These are phyloP conservation scores for Rhinopomastus cyanomelas DNA, from an alignment of 2,113 vertebrate species.

Conservation along the genomic window DNA sequence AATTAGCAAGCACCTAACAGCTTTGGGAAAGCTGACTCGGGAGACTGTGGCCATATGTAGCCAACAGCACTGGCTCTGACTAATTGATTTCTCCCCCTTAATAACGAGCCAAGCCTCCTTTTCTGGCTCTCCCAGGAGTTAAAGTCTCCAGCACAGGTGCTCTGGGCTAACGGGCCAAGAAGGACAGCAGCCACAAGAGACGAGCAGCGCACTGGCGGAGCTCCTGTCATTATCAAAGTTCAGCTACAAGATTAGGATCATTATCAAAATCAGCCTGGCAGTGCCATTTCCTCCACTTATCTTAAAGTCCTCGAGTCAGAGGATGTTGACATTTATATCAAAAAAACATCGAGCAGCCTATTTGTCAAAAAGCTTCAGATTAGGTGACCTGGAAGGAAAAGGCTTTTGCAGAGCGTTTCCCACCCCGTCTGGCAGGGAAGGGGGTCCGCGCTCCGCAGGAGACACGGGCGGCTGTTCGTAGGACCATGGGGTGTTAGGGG, in stretches of 20 bases:
- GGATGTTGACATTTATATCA: slow-evolving; percentile 54
- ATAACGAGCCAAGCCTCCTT: background rate
- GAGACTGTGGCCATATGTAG: background rate
- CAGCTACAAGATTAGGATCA: slow-evolving; percentile 34
- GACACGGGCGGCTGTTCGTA: too few relatives aligned
- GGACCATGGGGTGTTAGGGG: too few relatives aligned
- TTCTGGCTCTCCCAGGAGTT: background rate
- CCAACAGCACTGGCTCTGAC: background rate
- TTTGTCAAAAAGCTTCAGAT: slow-evolving; percentile 53
- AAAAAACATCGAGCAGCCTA: slow-evolving; percentile 50
- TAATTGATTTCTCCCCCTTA: background rate
- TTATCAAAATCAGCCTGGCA: slow-evolving; percentile 54
- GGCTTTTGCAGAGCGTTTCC: background rate
- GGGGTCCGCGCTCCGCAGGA: background rate
- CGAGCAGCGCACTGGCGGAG: background rate
- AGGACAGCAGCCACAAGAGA: background rate
- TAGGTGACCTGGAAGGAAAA: background rate
- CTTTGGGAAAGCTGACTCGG: background rate
- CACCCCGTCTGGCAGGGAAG: background rate
- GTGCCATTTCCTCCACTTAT: slow-evolving; percentile 52
- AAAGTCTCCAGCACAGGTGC: background rate
- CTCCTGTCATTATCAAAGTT: slow-evolving; percentile 33
- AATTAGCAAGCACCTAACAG: background rate
- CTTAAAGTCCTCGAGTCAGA: slow-evolving; percentile 30
- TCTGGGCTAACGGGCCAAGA: background rate